phyloP scores from a whole-genome alignment of 2,113 vertebrate genomes.

The Rynchops niger region DNA sequence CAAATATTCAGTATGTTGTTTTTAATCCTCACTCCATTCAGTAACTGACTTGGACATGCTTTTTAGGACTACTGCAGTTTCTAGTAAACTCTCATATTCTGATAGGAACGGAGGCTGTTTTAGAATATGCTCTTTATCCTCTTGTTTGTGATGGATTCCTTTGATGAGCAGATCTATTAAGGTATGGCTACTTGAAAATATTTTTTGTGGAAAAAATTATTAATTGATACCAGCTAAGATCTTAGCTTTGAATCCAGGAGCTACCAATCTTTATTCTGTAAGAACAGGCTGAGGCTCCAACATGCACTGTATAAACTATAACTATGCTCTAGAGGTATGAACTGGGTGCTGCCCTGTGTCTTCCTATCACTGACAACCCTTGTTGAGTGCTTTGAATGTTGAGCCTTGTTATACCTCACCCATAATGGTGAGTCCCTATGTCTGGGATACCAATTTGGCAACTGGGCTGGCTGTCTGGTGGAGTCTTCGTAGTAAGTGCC shows the following conservation, averaged over 20 bases:
- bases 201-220: not conserved
- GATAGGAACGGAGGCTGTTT: not conserved
- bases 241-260: not conserved
- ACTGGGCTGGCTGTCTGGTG: not conserved
- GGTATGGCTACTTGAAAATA: not conserved
- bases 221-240: not conserved
- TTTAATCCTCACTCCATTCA: not conserved
- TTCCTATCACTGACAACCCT: not conserved
- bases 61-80: not conserved
- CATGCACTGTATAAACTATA: not conserved
- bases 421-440: not conserved
- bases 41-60: not conserved
- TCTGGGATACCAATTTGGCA: not conserved
- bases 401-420: not conserved
- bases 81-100: not conserved
- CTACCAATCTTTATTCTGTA: not conserved
- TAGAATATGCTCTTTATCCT: not conserved
- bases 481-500: not conserved
- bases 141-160: not conserved
- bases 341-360: not conserved
- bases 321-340: not conserved
- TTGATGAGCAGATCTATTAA: not conserved
- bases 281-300: not conserved
- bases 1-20: not conserved
- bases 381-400: not conserved